These are phyloP conservation scores for Microcebus lehilahytsara DNA, from an alignment of 2,113 vertebrate species.

Conservation along the genomic window DNA sequence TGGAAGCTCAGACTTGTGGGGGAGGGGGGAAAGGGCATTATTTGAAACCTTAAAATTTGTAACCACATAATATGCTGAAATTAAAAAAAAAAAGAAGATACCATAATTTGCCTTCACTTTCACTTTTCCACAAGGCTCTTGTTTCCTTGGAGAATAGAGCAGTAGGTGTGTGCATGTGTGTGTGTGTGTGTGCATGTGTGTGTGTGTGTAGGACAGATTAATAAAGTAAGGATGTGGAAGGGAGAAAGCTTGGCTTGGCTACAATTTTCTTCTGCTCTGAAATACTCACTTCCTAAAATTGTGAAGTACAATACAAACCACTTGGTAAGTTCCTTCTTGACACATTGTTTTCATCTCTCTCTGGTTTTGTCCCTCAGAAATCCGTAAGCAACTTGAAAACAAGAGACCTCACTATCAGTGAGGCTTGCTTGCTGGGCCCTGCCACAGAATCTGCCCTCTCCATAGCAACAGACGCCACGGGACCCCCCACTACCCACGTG, in stretches of 20 bases:
- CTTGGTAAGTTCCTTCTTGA: neutral
- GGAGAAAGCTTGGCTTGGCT: neutral
- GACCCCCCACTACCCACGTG: accelerated
- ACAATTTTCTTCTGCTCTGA: neutral
- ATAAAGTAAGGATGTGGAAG: neutral
- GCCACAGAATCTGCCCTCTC: neutral
- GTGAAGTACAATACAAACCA: neutral
- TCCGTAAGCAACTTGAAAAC: neutral
- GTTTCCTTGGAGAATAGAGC: neutral
- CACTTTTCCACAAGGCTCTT: neutral
- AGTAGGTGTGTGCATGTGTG: no score
- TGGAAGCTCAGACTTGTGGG: no score
- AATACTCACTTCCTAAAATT: neutral
- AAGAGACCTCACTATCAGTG: neutral
- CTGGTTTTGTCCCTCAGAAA: neutral
- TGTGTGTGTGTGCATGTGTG: no score
- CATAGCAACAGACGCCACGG: accelerated
- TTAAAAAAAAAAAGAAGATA: neutral
- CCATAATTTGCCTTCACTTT: neutral
- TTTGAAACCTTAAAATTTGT: no score
- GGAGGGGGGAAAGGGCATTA: no score
- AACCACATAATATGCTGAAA: no score
- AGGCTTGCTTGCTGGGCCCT: neutral
- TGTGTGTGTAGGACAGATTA: neutral
- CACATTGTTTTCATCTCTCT: neutral